Evolutionary conservation across 2,888 invertebrate genomes (phyloP).

Genomic region (Pocota personata): DNA sequence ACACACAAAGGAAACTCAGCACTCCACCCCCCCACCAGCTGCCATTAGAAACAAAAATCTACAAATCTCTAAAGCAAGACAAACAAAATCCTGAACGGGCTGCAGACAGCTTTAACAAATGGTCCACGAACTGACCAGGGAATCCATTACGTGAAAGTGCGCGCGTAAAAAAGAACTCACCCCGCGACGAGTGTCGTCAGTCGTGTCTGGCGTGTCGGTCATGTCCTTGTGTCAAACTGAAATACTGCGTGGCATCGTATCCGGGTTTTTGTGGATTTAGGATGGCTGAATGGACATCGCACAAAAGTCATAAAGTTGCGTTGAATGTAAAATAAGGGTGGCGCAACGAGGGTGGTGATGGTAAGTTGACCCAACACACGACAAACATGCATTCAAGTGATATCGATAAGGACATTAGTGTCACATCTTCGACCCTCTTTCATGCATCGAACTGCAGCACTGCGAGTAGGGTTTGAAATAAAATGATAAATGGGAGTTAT

Average conservation of each 20-base stretch:
- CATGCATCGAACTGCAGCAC: neutral
- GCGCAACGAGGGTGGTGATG: neutral
- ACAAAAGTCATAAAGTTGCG: slow-evolving; percentile 41
- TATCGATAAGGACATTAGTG: slow-evolving; percentile 70
- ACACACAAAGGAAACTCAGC: slow-evolving; percentile 37
- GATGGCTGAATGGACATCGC: neutral
- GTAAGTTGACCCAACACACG: slow-evolving; percentile 11
- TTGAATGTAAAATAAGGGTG: slow-evolving; percentile 11
- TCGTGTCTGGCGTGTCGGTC: too few species aligned
- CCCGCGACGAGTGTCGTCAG: neutral
- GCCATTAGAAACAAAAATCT: slow-evolving; percentile 51
- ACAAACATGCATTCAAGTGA: slow-evolving; percentile 58
- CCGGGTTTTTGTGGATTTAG: neutral
- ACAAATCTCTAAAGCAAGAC: slow-evolving; percentile 65
- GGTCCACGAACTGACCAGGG: slow-evolving; percentile 62
- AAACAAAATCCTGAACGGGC: slow-evolving; percentile 52
- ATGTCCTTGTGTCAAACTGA: neutral
- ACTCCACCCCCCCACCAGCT: neutral
- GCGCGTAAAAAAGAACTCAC: neutral
- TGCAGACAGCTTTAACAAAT: slow-evolving; percentile 66
- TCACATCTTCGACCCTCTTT: slow-evolving; percentile 29
- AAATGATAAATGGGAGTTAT: slow-evolving; percentile 68
- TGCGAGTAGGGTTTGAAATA: neutral
- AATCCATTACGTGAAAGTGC: slow-evolving; percentile 37
- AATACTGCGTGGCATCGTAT: neutral